A percentile compares a stretch with the other conserved stretches of the same genome.
Conservation (phyloP, 1,140 invertebrate species). For the Drosophila kanapiae region DNA sequence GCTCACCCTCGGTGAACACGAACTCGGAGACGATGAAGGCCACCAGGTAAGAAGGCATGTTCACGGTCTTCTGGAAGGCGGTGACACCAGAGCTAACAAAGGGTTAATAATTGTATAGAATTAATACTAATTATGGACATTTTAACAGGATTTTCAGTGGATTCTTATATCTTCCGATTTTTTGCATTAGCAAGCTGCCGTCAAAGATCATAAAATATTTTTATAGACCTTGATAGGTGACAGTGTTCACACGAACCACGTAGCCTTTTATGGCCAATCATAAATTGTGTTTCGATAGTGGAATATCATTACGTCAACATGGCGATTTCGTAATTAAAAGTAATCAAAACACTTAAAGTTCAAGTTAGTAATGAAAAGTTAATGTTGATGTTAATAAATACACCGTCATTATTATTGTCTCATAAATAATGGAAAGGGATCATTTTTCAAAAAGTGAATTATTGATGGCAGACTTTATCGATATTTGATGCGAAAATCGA, state of each 20-base stretch:
- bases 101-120: background rate
- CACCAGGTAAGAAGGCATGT: conserved; percentile 77
- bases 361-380: background rate
- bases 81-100: conserved; percentile 59
- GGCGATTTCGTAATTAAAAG: background rate
- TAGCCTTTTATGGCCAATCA: background rate
- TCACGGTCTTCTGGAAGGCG: conserved; percentile 52
- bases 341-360: background rate
- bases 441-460: too few species aligned
- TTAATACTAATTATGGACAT: background rate
- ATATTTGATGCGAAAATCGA: too few species aligned
- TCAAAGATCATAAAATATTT: conserved; percentile 2
- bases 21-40: conserved; percentile 87
- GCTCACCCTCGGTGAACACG: conserved; percentile 55
- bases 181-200: background rate
- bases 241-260: background rate
- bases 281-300: background rate
- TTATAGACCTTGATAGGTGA: background rate
- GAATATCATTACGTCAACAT: background rate
- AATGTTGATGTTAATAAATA: too few species aligned
- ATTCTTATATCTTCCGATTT: background rate
- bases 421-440: too few species aligned
- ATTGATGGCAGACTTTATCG: too few species aligned
- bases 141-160: too few species aligned
- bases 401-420: too few species aligned